These are phyloP conservation scores for Hetaerina titia DNA, from an alignment of 2,888 invertebrate genomes.

Conservation along the genomic window DNA sequence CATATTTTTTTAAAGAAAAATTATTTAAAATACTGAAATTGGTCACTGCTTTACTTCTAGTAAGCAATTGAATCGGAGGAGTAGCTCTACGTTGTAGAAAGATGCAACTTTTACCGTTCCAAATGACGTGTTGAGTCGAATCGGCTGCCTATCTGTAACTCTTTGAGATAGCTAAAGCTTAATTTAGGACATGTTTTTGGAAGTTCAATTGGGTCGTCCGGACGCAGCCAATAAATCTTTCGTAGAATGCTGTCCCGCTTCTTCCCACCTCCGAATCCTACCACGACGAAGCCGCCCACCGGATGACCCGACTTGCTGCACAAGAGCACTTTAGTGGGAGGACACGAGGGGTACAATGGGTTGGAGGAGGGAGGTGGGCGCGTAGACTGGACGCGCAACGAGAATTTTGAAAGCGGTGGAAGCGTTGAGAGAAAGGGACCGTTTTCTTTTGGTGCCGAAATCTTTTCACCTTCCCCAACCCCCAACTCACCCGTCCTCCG, in stretches of 20 bases:
- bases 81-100: too few relatives aligned
- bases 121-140: too few relatives aligned
- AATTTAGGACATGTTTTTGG: neutral
- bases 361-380: neutral
- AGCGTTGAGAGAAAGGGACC: neutral
- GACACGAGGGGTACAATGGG: neutral
- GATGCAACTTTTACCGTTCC: too few relatives aligned
- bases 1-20: too few relatives aligned
- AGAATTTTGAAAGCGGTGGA: slow-evolving; percentile 11
- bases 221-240: slow-evolving; percentile 17
- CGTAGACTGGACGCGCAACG: neutral
- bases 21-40: too few relatives aligned
- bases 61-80: too few relatives aligned
- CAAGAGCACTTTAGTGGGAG: neutral
- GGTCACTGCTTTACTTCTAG: too few relatives aligned
- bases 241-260: neutral
- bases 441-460: neutral
- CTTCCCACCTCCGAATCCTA: neutral
- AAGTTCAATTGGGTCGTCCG: neutral
- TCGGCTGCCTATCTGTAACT: too few relatives aligned
- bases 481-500: neutral
- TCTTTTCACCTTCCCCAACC: neutral
- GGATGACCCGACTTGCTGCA: neutral
- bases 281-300: neutral
- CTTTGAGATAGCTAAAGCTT: neutral